phyloP scores from a whole-genome alignment of 2,888 invertebrate species.

The Netelia inedita region DNA sequence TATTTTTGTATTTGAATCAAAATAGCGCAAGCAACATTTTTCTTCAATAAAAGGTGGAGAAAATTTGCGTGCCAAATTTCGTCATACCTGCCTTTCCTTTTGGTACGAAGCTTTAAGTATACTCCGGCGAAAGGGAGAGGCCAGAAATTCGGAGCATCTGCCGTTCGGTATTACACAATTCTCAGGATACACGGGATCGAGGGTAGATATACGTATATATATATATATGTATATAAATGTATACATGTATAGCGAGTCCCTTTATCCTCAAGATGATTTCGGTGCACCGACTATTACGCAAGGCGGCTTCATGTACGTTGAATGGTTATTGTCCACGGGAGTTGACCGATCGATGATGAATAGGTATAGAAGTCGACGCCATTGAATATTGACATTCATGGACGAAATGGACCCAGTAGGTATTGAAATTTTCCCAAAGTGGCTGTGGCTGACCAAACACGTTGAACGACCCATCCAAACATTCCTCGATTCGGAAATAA shows the following conservation, averaged over 20 bases:
- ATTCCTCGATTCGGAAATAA: background rate
- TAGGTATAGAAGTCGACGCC: conserved; percentile 16
- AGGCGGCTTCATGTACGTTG: conserved; percentile 20
- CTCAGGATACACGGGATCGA: conserved; percentile 8
- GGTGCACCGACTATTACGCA: conserved; percentile 43
- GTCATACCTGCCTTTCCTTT: background rate
- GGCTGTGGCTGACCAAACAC: conserved; percentile 9
- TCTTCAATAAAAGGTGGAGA: too few species aligned
- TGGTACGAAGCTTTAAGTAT: background rate
- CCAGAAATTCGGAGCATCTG: conserved; percentile 56
- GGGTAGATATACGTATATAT: background rate
- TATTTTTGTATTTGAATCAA: too few species aligned
- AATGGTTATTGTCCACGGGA: conserved; percentile 7
- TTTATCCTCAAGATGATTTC: conserved; percentile 47
- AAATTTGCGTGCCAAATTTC: background rate
- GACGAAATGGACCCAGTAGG: background rate
- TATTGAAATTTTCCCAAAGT: conserved; percentile 19
- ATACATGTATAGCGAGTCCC: background rate
- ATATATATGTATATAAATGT: conserved; percentile 27
- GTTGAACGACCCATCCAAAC: background rate
- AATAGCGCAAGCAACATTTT: too few species aligned
- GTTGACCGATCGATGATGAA: conserved; percentile 39
- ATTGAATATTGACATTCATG: conserved; percentile 32
- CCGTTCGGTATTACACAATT: conserved; percentile 53
- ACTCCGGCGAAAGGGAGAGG: conserved; percentile 7